Base-by-base conservation (phyloP, 2,797 vertebrate genomes). In the Diplodus sargus region DNA sequence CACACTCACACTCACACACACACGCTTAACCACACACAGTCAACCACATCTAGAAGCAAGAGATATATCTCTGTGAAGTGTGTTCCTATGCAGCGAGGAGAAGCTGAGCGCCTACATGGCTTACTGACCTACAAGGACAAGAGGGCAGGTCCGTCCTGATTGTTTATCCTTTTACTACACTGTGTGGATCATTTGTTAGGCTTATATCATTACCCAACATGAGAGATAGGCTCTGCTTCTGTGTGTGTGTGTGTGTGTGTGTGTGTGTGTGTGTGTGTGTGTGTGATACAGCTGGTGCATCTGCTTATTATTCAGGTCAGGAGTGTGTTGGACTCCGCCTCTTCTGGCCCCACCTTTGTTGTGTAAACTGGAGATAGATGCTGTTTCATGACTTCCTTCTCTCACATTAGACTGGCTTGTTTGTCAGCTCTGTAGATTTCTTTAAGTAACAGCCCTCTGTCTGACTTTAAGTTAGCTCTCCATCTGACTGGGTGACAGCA, bases 111-210 rank as follows among this genome's bases (percentile, higher is more conserved):
- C 75, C 75, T 78, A 60, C 70, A 81, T 70, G 89, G 83, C 78
- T 87, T 81, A 76, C 57, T 81, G 87, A 85, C 88, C 87, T 70
- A 74, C 82, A 89, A 91, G 91, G 89, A 87, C 86, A 83, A 66
- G 73, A 85, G 76, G 77, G 81, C 47, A 73, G 69, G 61, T 56
- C 62, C 28, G 51, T 73, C 23, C 63, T 54, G 39, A 75, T 81
- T 83, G 85, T 78, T 89, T 67, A 85, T 87, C 78, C 69, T 88
- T 72, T 78, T 51, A 81, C 61, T 39, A 25, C 74, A 61, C 57
- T n/a, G 59, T 13, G 62, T 57, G n/a, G 48, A 79, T 90, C 83
- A 82, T 94, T 90, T 84, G 56, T 86, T 83, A 86, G 77, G 25
- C 67, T 79, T 64, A 80, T 75, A 74, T 77, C 78, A 72, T 91